phyloP scores from a whole-genome alignment of 2,113 vertebrate species.

The Otis tarda region DNA sequence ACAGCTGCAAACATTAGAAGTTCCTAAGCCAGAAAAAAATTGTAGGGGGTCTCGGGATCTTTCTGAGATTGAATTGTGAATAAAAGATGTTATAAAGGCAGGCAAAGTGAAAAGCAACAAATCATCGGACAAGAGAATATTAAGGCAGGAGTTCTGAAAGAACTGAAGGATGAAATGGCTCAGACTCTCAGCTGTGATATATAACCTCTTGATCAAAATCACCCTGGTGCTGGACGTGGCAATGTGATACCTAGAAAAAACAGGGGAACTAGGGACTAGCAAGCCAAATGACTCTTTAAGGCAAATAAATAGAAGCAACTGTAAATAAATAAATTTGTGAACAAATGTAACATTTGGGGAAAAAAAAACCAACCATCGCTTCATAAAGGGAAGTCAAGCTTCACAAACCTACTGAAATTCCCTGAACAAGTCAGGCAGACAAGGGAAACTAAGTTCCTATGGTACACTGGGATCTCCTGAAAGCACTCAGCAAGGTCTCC shows the following conservation, averaged over 20 bases:
- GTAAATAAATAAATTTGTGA: background rate
- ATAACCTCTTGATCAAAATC: background rate
- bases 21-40: background rate
- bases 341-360: background rate
- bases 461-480: background rate
- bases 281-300: background rate
- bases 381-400: background rate
- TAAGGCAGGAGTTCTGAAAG: background rate
- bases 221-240: background rate
- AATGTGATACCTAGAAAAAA: background rate
- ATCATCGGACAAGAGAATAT: background rate
- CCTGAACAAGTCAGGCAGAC: background rate
- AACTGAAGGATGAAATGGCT: background rate
- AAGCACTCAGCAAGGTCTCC: background rate
- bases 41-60: background rate
- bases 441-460: background rate
- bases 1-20: background rate
- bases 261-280: background rate
- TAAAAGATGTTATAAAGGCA: background rate
- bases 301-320: background rate
- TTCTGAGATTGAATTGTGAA: background rate
- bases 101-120: background rate
- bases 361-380: background rate
- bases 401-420: background rate
- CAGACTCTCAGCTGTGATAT: background rate